Evolutionary conservation across 2,888 invertebrate species (phyloP), one percentile per base, ranked within the genome.

Genomic region (Drosophila meridionalis): DNA sequence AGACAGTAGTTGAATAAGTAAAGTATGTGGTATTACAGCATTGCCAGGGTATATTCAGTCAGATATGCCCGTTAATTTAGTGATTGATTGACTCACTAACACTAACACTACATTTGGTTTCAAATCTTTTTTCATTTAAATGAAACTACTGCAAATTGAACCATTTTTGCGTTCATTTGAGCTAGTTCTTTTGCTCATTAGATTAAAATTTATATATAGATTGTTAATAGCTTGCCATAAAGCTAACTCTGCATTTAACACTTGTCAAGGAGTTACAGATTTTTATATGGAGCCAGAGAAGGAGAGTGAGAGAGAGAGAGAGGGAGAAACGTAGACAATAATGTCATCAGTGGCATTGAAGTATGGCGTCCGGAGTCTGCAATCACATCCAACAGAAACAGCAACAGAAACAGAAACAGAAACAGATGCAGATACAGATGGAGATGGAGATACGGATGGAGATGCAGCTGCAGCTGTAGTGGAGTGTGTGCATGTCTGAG

Each of bases 401-500:
- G 34, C 2, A 8, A 8, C 36, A 57, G 32, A 11, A 4, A 8
- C 42, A 57, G 52, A 26, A 28, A 4, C 30, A 48, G 48, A 3
- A 7, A 14, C 45, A 30, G 30, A 1, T 4, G 8, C 26, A 57
- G 30, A 5, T 26, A 11, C 30, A 57, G 45, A 26, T 32, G 11
- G 3, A 47, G 28, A 0, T 6, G 12, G 45, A 20, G 14, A 30
- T 30, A 42, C 48, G 59, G 12, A 14, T 4, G 30, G n/a, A 53
- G 48, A 26, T 38, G 8, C n/a, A 48, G 50, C 1, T n/a, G 6
- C 53, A 26, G 53, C 28, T 42, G 56, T 47, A 60, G n/a, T 61
- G 62, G 45, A 76, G 75, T 69, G 76, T 64, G 53, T 71, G 68
- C 64, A 58, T 78, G 87, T 84, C 87, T 82, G 84, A 87, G 84